Conservation (phyloP, 1,140 invertebrate genomes). For the Marisa cornuarietis region DNA sequence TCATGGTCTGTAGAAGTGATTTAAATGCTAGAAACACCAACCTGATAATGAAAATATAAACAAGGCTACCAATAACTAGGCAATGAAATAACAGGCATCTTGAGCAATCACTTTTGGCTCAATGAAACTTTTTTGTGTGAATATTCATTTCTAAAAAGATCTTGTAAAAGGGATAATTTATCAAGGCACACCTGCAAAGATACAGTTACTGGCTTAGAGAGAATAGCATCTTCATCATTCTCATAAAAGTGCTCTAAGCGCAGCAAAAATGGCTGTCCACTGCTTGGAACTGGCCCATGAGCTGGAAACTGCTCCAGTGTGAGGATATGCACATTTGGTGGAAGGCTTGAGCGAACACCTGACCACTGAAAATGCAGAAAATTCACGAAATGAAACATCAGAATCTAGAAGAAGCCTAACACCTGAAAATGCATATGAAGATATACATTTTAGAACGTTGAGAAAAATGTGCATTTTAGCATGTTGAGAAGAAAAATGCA, state of each 20-base stretch:
- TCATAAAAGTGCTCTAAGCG: slow-evolving; percentile 90
- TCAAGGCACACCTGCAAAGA: slow-evolving; percentile 41
- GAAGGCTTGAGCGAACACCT: slow-evolving; percentile 70
- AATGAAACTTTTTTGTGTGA: no score
- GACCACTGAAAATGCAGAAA: slow-evolving; percentile 63
- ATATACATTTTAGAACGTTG: not conserved
- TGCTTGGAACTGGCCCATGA: slow-evolving; percentile 68
- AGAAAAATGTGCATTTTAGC: not conserved
- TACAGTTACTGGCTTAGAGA: slow-evolving; percentile 71
- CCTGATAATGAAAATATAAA: no score
- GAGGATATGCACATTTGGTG: slow-evolving; percentile 83
- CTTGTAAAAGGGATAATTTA: not conserved
- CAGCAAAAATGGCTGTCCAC: slow-evolving; percentile 69
- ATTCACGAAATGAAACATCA: not conserved
- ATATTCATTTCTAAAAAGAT: no score
- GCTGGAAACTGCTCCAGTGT: slow-evolving; percentile 86
- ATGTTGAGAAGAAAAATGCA: no score
- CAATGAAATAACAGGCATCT: no score
- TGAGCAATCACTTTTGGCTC: no score
- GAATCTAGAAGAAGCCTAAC: not conserved
- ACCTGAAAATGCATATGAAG: not conserved
- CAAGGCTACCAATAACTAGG: no score
- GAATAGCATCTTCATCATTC: slow-evolving; percentile 72
- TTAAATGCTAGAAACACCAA: no score
- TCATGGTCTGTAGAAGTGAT: no score